Conservation (phyloP, 2,888 invertebrate genomes). For the Lingula anatina region DNA sequence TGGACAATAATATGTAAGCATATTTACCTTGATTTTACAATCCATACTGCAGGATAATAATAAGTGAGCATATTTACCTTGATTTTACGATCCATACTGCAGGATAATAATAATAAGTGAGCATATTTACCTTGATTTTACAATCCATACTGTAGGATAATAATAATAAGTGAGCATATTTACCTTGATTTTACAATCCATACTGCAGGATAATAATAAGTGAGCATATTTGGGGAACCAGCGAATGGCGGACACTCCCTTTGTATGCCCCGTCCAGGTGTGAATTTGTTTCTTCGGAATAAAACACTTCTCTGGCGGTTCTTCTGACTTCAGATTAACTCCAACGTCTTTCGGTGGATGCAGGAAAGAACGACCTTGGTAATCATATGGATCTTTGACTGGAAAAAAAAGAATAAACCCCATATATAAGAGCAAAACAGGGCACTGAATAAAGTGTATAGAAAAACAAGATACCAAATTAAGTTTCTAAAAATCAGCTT, state of each 20-base stretch:
- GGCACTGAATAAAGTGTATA: neutral
- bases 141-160: slow-evolving; percentile 96
- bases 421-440: no score
- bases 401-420: slow-evolving; percentile 37
- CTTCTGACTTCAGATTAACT: slow-evolving; percentile 77
- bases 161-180: no score
- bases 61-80: no score
- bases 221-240: slow-evolving; percentile 96
- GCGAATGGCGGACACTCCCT: slow-evolving; percentile 88
- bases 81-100: no score
- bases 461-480: neutral
- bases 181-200: slow-evolving; percentile 95
- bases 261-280: slow-evolving; percentile 95
- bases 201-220: slow-evolving; percentile 87
- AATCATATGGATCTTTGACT: slow-evolving; percentile 88
- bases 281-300: slow-evolving; percentile 92
- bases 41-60: slow-evolving; percentile 98
- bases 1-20: no score
- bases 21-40: slow-evolving; percentile 77
- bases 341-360: slow-evolving; percentile 90
- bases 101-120: no score
- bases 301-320: slow-evolving; percentile 92
- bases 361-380: slow-evolving; percentile 93
- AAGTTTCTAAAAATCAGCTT: slow-evolving; percentile 45
- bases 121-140: slow-evolving; percentile 73